Evolutionary conservation across 2,888 invertebrate genomes (phyloP), one percentile per base, ranked within the genome.

Genomic region (Amblyteles armatorius): DNA sequence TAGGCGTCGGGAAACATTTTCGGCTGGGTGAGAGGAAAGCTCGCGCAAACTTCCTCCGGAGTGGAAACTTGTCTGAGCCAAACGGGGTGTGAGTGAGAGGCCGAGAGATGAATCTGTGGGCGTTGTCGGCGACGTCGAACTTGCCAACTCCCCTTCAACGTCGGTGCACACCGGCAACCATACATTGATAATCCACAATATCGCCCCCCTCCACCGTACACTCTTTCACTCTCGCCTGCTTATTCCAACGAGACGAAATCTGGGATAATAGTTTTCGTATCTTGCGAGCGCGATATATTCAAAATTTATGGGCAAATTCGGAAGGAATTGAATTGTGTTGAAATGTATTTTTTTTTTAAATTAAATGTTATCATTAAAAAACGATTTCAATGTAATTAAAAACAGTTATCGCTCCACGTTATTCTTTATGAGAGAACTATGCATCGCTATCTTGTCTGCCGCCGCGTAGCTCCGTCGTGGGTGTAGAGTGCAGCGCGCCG

Each of bases 211-310:
- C 50, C 52, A 67, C 50, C 52, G 13, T 19, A 36, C 52, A 76
- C 79, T 11, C 83, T 78, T 81, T 71, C 71, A 69, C 57, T 44
- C 55, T 76, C 68, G 77, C 82, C 78, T 60, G 74, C 79, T 82
- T 71, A 67, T 60, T 44, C 77, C 67, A 79, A 78, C 76, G 74
- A 83, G 86, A 85, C 72, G 67, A 85, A 86, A 86, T 86, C 85
- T 80, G 76, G 85, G 82, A 76, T 85, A 85, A 85, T 81, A 85
- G 83, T 79, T 79, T 85, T 79, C 77, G 73, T 71, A 73, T 82
- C 77, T 76, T 84, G 83, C 82, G 69, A 57, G 57, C 19, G 36
- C 44, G 40, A 11, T 40, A 1, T 11, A 44, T 72, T n/a, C 68
- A 4, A 19, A 52, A 52, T 5, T 52, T 19, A 52, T 3, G 16